Conservation (phyloP, 1,140 invertebrate genomes). For the Drosophila nebulosa region DNA sequence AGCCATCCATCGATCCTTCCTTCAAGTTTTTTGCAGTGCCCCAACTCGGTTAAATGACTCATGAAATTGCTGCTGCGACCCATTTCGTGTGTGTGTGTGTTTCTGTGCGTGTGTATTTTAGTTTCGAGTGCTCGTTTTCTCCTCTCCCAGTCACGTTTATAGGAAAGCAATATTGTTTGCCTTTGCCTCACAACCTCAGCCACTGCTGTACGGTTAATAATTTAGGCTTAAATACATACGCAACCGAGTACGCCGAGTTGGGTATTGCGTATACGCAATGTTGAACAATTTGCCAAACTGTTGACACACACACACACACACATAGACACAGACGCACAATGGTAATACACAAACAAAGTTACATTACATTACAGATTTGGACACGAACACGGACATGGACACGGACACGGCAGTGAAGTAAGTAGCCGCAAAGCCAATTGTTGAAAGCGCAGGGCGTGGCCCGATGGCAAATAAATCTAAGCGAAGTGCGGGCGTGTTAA, state of each 20-base stretch:
- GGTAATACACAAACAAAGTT: not conserved
- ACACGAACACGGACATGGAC: conserved; percentile 18
- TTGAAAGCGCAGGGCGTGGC: conserved; percentile 49
- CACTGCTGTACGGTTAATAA: conserved; percentile 66
- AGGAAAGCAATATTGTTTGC: conserved; percentile 74
- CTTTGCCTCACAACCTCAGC: conserved; percentile 15
- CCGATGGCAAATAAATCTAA: conserved; percentile 54
- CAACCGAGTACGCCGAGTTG: conserved; percentile 8
- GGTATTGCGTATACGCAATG: conserved; percentile 65
- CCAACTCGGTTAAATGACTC: conserved; percentile 76
- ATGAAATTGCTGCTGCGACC: conserved; percentile 76
- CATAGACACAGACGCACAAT: not conserved
- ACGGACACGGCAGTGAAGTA: conserved; percentile 26
- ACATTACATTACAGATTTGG: conserved; percentile 33
- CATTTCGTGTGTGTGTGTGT: conserved; percentile 37
- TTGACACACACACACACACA: conserved; percentile 22
- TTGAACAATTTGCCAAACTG: conserved; percentile 51
- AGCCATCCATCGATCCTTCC: conserved; percentile 49
- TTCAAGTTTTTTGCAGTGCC: conserved; percentile 38
- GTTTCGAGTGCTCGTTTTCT: conserved; percentile 62
- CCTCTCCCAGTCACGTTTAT: conserved; percentile 33
- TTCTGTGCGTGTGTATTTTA: conserved; percentile 41
- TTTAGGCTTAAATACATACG: conserved; percentile 77
- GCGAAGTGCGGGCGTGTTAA: conserved; percentile 68
- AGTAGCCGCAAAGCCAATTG: conserved; percentile 77